These are phyloP conservation scores for Steatornis caripensis DNA, from an alignment of 2,113 vertebrate species.

Conservation along the genomic window DNA sequence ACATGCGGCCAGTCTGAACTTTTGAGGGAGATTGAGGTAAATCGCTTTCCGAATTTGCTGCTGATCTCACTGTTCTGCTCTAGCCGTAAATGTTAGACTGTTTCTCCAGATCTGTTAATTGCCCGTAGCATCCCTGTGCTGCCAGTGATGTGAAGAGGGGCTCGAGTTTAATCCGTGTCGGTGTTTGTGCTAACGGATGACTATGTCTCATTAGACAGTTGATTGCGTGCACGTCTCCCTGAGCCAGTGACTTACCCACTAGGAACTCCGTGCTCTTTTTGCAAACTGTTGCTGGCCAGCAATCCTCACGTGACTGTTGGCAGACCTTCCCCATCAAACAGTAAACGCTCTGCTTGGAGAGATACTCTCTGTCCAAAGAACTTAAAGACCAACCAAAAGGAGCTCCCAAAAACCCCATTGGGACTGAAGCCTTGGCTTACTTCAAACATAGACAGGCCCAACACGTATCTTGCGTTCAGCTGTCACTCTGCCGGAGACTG, in stretches of 20 bases:
- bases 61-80: not conserved
- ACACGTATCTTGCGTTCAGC: not conserved
- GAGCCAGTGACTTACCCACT: not conserved
- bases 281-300: not conserved
- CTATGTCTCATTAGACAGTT: not conserved
- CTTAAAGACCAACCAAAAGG: not conserved
- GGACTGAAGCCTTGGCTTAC: not conserved
- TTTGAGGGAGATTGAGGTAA: conserved; percentile 97
- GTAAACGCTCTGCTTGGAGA: not conserved
- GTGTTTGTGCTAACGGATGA: not conserved
- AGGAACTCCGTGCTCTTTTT: not conserved
- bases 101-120: not conserved
- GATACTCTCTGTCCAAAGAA: not conserved
- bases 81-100: not conserved
- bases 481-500: not conserved
- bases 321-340: not conserved
- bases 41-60: not conserved
- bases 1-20: conserved; percentile 97
- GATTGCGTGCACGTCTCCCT: not conserved
- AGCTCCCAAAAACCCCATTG: not conserved
- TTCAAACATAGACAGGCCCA: not conserved
- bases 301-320: not conserved
- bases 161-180: not conserved
- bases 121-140: not conserved
- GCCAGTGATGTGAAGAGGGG: not conserved